Base-by-base conservation (phyloP, 2,113 vertebrate genomes). In the Labrus mixtus region DNA sequence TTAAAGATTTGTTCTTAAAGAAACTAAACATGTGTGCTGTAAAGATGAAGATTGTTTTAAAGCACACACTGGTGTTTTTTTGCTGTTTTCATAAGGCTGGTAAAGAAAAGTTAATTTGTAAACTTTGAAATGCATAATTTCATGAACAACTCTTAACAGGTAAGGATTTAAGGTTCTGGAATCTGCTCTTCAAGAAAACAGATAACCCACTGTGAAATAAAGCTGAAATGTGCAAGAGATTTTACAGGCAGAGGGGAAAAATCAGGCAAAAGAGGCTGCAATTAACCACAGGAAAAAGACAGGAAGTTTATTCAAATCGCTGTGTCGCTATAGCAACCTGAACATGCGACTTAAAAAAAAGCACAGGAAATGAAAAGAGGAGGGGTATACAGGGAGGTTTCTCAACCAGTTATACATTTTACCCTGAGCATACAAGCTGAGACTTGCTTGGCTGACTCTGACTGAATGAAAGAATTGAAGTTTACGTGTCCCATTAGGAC, bases 351-450 rank as follows among this genome's bases (percentile, higher is more conserved):
- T 73, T 76, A 69, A 56, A 68, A 62, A 77, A 33, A 60, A n/a
- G 56, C 61, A 87, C 81, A 91, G 91, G 92, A 93, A 93, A 91
- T 88, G 86, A 91, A 74, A 79, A 77, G 71, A 75, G 84, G 83
- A 74, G 86, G 87, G 83, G 88, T 59, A 37, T 59, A 73, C 39
- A 53, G 43, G 58, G 67, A 76, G 82, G 76, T 68, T 82, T 82
- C 61, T 79, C 41, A 83, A 79, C 66, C 13, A 55, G 82, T 85
- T 61, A 78, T 69, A 80, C 70, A 68, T 78, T 82, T 83, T 68
- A 43, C 45, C 88, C 68, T 37, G 39, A 68, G 64, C 51, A 45
- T 12, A 76, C 68, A 63, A 61, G 72, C 57, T 69, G 41, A 78
- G 75, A 81, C 70, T 67, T 73, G 82, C 66, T 70, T 37, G 73